Evolutionary conservation across 1,140 invertebrate genomes (phyloP), one percentile per base, ranked within the genome.

Genomic region (Mylabris phalerata): DNA sequence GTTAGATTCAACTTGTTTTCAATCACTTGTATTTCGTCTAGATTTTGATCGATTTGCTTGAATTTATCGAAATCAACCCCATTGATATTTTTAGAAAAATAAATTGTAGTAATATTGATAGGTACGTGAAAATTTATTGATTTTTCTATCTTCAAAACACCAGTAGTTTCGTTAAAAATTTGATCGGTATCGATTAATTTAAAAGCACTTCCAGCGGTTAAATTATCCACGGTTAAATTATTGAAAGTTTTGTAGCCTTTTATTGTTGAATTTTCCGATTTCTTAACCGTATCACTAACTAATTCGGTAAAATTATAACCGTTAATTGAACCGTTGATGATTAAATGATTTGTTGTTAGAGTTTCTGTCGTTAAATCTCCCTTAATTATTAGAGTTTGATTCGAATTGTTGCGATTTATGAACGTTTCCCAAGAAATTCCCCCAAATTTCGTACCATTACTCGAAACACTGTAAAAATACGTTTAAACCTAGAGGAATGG

Each of bases 181-280:
- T 57, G 6, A 56, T 62, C 39, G 66, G 57, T 48, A 11, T 67
- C 32, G 4, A 32, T 32, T 7, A 32, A 7, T 5, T 32, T 25
- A 27, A 65, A 54, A 47, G 58, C 45, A 13, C 59, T 57, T 49
- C 62, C 42, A 57, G 64, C 39, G 9, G 60, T 55, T 25, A 72
- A 57, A 41, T 66, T 54, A 7, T 63, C 48, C 5, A 67, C 58
- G 1, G 60, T 63, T 5, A 72, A 40, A 24, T 63, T 65, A 13
- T 68, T 49, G 38, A 72, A 70, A 19, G 3, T 52, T 52, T 72
- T 73, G 38, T 4, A 10, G 1, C 67, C 67, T 38, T 50, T 54
- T n/a, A 70, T 50, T 51, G 64, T 59, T 9, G 32, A 42, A 4
- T 60, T 46, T 0, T 57, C 42, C 4, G 60, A 60, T 38, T 52